Conservation (phyloP, 2,797 vertebrate species). For the Triplophysa yarkandensis region DNA sequence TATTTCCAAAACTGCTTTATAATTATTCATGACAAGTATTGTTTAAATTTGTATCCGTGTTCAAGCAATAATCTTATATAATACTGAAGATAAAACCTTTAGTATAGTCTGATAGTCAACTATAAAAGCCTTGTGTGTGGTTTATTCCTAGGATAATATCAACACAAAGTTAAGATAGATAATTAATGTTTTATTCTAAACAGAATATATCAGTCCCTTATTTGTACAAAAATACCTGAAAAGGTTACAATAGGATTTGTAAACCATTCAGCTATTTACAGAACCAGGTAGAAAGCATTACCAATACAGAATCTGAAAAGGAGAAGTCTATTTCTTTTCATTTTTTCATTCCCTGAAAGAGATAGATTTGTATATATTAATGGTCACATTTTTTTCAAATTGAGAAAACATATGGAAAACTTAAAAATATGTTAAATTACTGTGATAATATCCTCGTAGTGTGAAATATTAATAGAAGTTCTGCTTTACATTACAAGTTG, state of each 20-base stretch:
- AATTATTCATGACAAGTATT: not conserved
- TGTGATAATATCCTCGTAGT: not conserved
- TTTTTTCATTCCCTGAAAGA: conserved; percentile 88
- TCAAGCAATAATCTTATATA: too few species aligned
- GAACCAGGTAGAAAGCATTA: conserved; percentile 87
- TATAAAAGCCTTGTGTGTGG: too few species aligned
- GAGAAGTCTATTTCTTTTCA: conserved; percentile 57
- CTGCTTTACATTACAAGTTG: conserved; percentile 27
- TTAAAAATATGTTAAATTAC: conserved; percentile 45
- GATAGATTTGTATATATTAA: conserved; percentile 56
- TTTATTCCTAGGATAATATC: conserved; percentile 48
- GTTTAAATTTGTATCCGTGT: not conserved
- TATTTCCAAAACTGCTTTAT: not conserved
- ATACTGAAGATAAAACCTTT: too few species aligned
- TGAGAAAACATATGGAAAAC: conserved; percentile 77
- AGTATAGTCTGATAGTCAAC: too few species aligned
- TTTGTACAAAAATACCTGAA: conserved; percentile 99
- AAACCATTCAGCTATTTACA: conserved; percentile 93
- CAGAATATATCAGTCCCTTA: conserved; percentile 96
- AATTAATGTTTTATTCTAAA: conserved; percentile 99
- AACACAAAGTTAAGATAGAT: conserved; percentile 76
- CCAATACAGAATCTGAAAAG: conserved; percentile 80
- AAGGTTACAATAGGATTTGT: conserved; percentile 92
- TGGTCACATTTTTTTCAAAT: conserved; percentile 70
- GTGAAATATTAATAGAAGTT: not conserved